A percentile compares a stretch with the other conserved stretches of the same genome.
These are phyloP conservation scores for Chionis minor DNA, from an alignment of 2,113 vertebrate genomes.

Conservation along the genomic window DNA sequence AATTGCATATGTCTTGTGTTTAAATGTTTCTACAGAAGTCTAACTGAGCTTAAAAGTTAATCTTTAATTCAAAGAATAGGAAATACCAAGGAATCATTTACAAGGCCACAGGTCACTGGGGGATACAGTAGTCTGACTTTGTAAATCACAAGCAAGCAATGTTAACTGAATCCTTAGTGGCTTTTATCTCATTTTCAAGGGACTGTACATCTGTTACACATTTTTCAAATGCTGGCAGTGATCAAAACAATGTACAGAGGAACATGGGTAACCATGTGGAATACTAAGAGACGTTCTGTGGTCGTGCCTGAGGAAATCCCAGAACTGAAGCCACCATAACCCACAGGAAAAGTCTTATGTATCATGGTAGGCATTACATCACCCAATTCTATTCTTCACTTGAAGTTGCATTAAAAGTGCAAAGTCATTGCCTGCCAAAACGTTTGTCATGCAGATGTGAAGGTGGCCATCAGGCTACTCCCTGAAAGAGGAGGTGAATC, in stretches of 20 bases:
- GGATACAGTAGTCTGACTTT: neutral
- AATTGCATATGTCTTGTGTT: neutral
- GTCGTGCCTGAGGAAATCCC: neutral
- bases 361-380: neutral
- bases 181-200: constrained; percentile 2
- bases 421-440: neutral
- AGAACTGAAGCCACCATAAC: neutral
- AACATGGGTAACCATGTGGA: neutral
- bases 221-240: neutral
- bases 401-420: neutral
- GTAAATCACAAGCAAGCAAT: constrained; percentile 1
- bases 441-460: neutral
- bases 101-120: constrained; percentile 3
- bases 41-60: constrained; percentile 22
- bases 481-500: neutral
- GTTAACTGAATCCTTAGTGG: neutral
- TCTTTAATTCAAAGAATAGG: constrained; percentile 42
- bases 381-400: neutral
- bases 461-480: neutral
- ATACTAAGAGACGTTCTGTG: neutral
- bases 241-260: neutral
- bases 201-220: neutral
- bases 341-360: neutral
- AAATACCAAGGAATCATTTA: constrained; percentile 31
- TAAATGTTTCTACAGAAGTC: constrained; percentile 11